Base-by-base conservation (phyloP, 2,113 vertebrate genomes). In the Sorex araneus region DNA sequence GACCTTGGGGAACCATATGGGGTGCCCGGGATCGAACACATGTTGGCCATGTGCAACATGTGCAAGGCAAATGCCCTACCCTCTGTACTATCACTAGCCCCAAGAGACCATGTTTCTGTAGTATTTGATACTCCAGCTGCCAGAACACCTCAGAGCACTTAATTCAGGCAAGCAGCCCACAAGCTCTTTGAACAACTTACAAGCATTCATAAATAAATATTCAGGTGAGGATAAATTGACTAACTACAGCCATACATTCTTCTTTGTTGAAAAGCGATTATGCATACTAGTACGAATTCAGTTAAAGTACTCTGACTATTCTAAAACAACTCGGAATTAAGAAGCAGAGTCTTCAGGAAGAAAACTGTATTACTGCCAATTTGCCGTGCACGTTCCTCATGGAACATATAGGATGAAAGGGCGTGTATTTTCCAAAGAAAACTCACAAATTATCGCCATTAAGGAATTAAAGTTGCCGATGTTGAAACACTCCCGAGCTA, bases 391-490 rank as follows among this genome's bases (percentile, higher is more conserved):
- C 32, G 54, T 16, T 45, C 9, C 84, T 85, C 36, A 50, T 2
- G 82, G 32, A 16, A 27, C 18, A 34, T 45, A 21, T n/a, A 67
- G 45, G 73, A 71, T 36, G 28, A 71, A 54, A 71, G 23, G 28
- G 69, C 64, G 69, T 3, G 3, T 2, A 30, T 45, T 23, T 3
- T 50, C 11, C 34, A 77, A 84, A 76, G 92, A 76, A 94, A 71
- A 99, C 99, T 99, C 96, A 99, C 99, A 99, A 92, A 99, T 99
- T 95, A 99, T 99, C 54, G 99, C 99, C 99, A 99, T 99, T 95
- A 99, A 98, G 79, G 99, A 99, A 97, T 99, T 99, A 75, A 99
- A 99, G 98, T 99, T 99, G 93, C 99, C 99, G 10, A 99, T 99
- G 97, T 99, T 99, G 96, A 99, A 99, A 96, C 99, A 99, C 81